These are phyloP conservation scores for Scaptomyza montana DNA, from an alignment of 1,140 invertebrate genomes.

Conservation along the genomic window DNA sequence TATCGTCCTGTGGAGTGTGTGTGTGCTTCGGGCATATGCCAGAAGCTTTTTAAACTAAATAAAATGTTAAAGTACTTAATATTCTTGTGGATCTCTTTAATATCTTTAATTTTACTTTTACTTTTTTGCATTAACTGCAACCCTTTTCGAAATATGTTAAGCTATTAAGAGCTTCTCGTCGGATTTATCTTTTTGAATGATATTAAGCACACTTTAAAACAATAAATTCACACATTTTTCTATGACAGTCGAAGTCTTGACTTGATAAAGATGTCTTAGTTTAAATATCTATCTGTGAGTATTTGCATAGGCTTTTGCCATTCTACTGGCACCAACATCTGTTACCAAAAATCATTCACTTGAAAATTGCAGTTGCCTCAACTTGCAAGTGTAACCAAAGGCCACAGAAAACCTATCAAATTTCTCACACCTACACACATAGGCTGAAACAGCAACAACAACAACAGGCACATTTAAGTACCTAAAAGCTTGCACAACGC, in stretches of 20 bases:
- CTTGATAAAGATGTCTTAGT: slow-evolving; percentile 3
- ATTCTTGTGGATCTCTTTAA: too few relatives aligned
- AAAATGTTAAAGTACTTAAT: too few relatives aligned
- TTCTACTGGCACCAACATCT: neutral
- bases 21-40: too few relatives aligned
- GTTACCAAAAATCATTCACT: slow-evolving; percentile 50
- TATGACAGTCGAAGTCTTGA: neutral
- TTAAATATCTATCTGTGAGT: neutral
- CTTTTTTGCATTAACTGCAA: too few relatives aligned
- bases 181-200: too few relatives aligned
- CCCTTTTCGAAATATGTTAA: too few relatives aligned
- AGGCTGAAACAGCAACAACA: neutral
- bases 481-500: slow-evolving; percentile 73
- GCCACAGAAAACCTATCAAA: slow-evolving; percentile 50
- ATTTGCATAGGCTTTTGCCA: too few relatives aligned
- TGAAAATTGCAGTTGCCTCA: slow-evolving; percentile 59
- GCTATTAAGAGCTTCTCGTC: too few relatives aligned
- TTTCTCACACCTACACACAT: slow-evolving; percentile 76
- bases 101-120: too few relatives aligned
- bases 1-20: too few relatives aligned
- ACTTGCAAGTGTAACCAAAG: slow-evolving; percentile 43
- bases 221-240: neutral
- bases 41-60: too few relatives aligned
- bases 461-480: slow-evolving; percentile 39
- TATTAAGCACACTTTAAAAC: too few relatives aligned